Percentiles rank a stretch among this genome's conserved stretches.
phyloP scores from a whole-genome alignment of 2,113 vertebrate genomes.

The Zapornia atra region DNA sequence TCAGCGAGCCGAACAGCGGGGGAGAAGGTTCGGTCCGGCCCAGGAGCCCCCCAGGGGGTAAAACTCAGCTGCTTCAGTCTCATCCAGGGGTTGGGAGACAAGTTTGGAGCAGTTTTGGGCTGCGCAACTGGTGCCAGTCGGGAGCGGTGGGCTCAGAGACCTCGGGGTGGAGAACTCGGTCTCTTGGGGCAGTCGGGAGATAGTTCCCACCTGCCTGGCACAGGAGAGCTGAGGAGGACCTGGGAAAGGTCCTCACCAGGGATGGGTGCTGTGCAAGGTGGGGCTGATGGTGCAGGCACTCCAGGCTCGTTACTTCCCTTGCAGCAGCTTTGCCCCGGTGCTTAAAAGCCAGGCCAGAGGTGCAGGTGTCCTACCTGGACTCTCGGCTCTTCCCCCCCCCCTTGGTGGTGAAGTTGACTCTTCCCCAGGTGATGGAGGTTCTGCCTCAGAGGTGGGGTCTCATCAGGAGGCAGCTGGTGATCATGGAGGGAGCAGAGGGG shows the following conservation, averaged over 20 bases:
- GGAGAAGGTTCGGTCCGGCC: background rate
- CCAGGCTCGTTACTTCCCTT: fast-evolving
- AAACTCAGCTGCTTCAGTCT: background rate
- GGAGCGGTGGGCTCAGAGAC: background rate
- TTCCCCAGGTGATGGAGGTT: background rate
- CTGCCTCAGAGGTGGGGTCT: background rate
- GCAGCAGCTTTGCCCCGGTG: background rate
- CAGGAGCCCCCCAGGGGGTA: background rate
- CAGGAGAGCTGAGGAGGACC: background rate
- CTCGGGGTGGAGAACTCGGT: background rate
- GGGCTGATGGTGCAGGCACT: fast-evolving
- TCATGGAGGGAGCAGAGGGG: background rate
- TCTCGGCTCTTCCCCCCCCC: background rate
- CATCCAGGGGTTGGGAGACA: fast-evolving
- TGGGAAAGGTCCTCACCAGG: background rate
- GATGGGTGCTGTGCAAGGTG: background rate
- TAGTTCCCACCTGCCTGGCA: background rate
- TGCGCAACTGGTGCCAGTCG: fast-evolving
- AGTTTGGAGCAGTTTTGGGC: background rate
- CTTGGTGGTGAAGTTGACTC: background rate
- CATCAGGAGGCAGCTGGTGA: background rate
- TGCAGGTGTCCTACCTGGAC: background rate
- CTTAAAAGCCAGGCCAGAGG: background rate
- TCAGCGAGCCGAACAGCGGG: fast-evolving
- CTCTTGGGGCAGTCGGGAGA: background rate